Conservation (phyloP, 2,888 invertebrate genomes). For the Ectemnius continuus region DNA sequence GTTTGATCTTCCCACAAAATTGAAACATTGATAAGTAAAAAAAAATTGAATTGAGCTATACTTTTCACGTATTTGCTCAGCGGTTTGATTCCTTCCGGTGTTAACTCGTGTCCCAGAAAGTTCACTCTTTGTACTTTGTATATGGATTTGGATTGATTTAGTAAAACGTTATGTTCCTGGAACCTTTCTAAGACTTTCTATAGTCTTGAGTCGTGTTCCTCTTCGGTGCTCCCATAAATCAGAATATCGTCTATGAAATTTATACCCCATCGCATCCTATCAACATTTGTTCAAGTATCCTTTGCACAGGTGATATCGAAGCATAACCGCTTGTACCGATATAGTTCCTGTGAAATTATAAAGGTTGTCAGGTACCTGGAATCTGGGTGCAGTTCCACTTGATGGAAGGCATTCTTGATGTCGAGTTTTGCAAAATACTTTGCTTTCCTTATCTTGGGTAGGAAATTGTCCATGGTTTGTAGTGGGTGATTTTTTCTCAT, state of each 20-base stretch:
- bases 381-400: conserved; percentile 66
- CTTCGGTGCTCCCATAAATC: conserved; percentile 61
- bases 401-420: conserved; percentile 71
- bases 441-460: conserved; percentile 39
- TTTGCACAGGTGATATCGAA: conserved; percentile 76
- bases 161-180: conserved; percentile 33
- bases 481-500: conserved; percentile 45
- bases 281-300: conserved; percentile 64
- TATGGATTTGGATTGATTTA: conserved; percentile 49
- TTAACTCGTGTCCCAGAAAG: conserved; percentile 59
- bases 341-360: conserved; percentile 69
- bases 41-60: conserved; percentile 48
- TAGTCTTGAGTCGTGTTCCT: conserved; percentile 66
- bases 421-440: conserved; percentile 59
- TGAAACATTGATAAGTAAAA: too few relatives aligned
- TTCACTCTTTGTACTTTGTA: conserved; percentile 30
- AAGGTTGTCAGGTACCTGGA: conserved; percentile 72
- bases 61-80: conserved; percentile 43
- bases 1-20: too few relatives aligned
- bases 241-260: conserved; percentile 68
- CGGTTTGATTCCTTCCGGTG: conserved; percentile 45
- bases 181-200: conserved; percentile 28
- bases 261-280: conserved; percentile 65
- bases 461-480: conserved; percentile 34
- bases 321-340: conserved; percentile 73